These are phyloP conservation scores for Sciurus vulgaris DNA, from an alignment of 2,797 vertebrate genomes.

Conservation along the genomic window DNA sequence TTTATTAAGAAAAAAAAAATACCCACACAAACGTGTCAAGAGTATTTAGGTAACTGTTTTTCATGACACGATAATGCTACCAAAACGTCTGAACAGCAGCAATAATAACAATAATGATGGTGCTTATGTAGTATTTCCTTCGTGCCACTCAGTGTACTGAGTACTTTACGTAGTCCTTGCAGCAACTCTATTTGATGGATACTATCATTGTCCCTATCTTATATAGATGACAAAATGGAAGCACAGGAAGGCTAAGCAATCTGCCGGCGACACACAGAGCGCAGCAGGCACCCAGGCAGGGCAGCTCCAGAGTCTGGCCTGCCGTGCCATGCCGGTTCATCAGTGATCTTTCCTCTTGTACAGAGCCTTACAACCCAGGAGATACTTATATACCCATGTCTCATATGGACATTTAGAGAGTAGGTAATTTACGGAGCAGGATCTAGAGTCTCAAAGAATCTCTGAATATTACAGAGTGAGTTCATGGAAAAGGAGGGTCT, in stretches of 20 bases:
- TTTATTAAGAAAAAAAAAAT: background rate
- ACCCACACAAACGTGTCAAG: background rate
- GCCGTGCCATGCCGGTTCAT: background rate
- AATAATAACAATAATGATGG: background rate
- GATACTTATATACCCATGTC: background rate
- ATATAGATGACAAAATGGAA: too few relatives aligned
- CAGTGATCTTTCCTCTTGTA: background rate
- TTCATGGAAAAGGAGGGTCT: background rate
- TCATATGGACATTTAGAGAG: background rate
- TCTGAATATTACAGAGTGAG: background rate
- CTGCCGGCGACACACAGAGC: too few relatives aligned
- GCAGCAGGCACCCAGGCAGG: background rate
- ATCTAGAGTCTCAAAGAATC: background rate
- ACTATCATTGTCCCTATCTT: background rate
- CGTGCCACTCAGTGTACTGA: background rate
- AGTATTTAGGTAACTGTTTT: background rate
- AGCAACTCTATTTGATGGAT: background rate
- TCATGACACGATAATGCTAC: constrained; percentile 3
- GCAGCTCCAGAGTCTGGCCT: background rate
- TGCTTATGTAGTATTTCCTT: background rate
- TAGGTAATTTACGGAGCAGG: background rate
- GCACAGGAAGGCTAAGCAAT: background rate
- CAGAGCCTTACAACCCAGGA: background rate
- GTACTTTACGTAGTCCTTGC: background rate
- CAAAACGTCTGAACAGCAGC: background rate